Percentiles rank a stretch among this genome's conserved stretches.
Evolutionary conservation across 2,113 vertebrate species (phyloP).

Genomic region (Forbesichthys agassizii): DNA sequence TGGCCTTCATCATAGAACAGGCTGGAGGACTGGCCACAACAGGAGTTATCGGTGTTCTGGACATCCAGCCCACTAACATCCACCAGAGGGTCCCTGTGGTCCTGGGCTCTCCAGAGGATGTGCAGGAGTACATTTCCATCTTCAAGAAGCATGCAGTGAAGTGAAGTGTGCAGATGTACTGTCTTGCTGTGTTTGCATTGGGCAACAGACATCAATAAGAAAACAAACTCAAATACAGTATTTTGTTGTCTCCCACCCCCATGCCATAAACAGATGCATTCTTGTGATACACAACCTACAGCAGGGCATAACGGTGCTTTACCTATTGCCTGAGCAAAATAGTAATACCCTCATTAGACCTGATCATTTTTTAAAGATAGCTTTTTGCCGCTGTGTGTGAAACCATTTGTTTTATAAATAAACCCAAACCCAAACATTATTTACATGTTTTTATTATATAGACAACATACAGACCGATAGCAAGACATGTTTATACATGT

Average conservation of each 20-base stretch:
- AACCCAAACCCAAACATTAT: slow-evolving; percentile 27
- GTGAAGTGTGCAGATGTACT: slow-evolving; percentile 59
- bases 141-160: slow-evolving; percentile 82
- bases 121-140: slow-evolving; percentile 88
- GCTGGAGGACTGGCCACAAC: slow-evolving; percentile 95
- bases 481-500: no score
- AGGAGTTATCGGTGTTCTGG: slow-evolving; percentile 83
- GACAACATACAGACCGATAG: no score
- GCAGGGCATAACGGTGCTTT: neutral
- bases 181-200: no score
- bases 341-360: slow-evolving; percentile 5
- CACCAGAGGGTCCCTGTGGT: slow-evolving; percentile 90
- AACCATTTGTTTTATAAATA: slow-evolving; percentile 47
- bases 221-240: neutral
- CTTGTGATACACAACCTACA: slow-evolving; percentile 10
- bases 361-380: neutral
- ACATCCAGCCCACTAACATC: slow-evolving; percentile 88
- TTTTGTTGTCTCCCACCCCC: neutral
- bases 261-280: slow-evolving; percentile 12
- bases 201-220: neutral
- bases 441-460: neutral
- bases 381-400: slow-evolving; percentile 7
- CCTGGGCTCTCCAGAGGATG: slow-evolving; percentile 94
- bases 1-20: slow-evolving; percentile 95
- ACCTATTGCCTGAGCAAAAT: slow-evolving; percentile 19